Evolutionary conservation across 2,797 vertebrate species (phyloP), one percentile per base, ranked within the genome.

Genomic region (Phalloptychus januarius): DNA sequence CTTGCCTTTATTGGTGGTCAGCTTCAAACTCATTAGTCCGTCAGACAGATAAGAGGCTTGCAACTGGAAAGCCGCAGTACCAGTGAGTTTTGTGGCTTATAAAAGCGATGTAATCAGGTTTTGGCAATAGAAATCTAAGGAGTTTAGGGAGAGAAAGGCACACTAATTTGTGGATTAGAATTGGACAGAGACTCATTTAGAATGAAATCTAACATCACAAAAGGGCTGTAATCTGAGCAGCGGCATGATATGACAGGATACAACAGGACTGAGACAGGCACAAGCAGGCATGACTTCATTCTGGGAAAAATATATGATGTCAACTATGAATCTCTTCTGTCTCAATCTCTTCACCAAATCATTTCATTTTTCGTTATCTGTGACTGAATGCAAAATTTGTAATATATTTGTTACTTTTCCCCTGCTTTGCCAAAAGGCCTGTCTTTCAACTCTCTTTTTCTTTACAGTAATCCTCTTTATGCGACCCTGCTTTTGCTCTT

Each of bases 11-110:
- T 80, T 74, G 88, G 85, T 77, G 90, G 91, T 83, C 84, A 81
- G 88, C 85, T 86, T 90, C 86, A 83, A 88, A 92, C 90, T 92
- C 92, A 91, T 93, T 92, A 92, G 87, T 88, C 75, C 42, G 48
- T 86, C 83, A 81, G 87, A 88, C 61, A 92, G 89, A 91, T 94
- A 93, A 94, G 91, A 93, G 90, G 92, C 91, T 93, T 92, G 90
- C 83, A 85, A 89, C 86, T 87, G 85, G 86, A 93, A 91, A 91
- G 86, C 91, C 86, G 87, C 81, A 54, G 85, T 80, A 77, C 87
- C 82, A 44, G 86, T 44, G 89, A 89, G 84, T 86, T 92, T 91
- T 89, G 89, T 65, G 92, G 90, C 82, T 92, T 90, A 80, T 88
- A 88, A 92, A 91, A 92, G 87, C 84, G 79, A 92, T 93, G 89